Evolutionary conservation across 2,113 vertebrate genomes (phyloP), one percentile per base, ranked within the genome.

Genomic region (Psittacara wagleri): DNA sequence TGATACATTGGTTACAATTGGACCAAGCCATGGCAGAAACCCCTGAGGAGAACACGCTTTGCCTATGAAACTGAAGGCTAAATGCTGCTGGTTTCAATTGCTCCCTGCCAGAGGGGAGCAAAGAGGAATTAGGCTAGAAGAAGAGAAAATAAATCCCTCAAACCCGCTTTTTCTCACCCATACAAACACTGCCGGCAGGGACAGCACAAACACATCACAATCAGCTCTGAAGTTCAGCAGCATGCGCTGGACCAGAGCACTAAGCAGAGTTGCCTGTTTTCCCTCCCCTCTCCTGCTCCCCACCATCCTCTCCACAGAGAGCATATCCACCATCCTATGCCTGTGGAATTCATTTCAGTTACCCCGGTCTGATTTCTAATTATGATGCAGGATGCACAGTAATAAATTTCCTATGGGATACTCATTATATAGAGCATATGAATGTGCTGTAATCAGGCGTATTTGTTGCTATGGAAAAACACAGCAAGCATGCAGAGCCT

Each of bases 381-480:
- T 97, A 92, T 31, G 84, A 95, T 95, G 93, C 94, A 93, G 84
- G 96, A 96, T 83, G 93, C 96, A 85, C 4, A 0, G 82, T 88
- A 92, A 95, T 94, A 93, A 88, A 93, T 95, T 86, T 97, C 97
- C 96, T 97, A 92, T 87, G 94, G 97, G 97, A 97, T 85, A 91
- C 95, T 97, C 94, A 86, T 97, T 96, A 97, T 95, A 89, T 90
- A 94, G 91, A 96, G 93, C 93, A 96, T 87, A 94, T 92, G 95
- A 97, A 96, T 96, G 93, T 94, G 91, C 93, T 92, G 96, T 97
- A 98, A 97, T 98, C 97, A 97, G 92, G 96, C 96, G 46, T 94
- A 83, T 98, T 97, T 96, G 97, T 97, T 97, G 96, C 97, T 97
- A 97, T 95, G 96, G 97, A 93, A 95, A 96, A 96, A 68, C 92